Conservation (phyloP, 2,888 invertebrate genomes). For the Strigamia crassipes region DNA sequence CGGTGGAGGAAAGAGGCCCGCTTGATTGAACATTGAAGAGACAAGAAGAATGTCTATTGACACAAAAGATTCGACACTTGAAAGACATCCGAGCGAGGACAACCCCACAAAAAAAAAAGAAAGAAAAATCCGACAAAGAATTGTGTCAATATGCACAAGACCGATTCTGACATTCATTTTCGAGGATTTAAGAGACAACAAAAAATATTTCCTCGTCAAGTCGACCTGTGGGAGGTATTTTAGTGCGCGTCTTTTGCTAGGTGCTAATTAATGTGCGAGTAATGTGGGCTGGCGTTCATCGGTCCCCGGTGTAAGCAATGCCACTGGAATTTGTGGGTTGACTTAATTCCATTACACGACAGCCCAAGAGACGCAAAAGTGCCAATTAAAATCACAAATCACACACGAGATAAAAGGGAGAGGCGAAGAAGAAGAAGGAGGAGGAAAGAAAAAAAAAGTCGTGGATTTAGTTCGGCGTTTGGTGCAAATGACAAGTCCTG, state of each 20-base stretch:
- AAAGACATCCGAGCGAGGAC: background rate
- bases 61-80: slow-evolving; percentile 30
- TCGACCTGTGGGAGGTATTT: background rate
- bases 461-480: background rate
- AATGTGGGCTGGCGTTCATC: slow-evolving; percentile 24
- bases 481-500: slow-evolving; percentile 15
- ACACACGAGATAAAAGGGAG: background rate
- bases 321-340: slow-evolving; percentile 17
- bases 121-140: background rate
- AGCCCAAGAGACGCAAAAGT: background rate
- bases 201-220: background rate
- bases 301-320: slow-evolving; percentile 7
- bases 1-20: background rate
- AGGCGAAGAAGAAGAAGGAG: too few relatives aligned
- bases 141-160: slow-evolving; percentile 26
- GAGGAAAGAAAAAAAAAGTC: background rate
- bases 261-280: slow-evolving; percentile 6
- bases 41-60: slow-evolving; percentile 30
- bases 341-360: slow-evolving; percentile 26
- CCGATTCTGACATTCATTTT: slow-evolving; percentile 6
- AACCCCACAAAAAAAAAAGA: background rate
- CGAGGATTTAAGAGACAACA: background rate
- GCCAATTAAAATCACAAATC: slow-evolving; percentile 25
- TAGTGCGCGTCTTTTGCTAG: slow-evolving; percentile 1
- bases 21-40: slow-evolving; percentile 26